Evolutionary conservation across 2,888 invertebrate genomes (phyloP).

Genomic region (Allacma fusca): DNA sequence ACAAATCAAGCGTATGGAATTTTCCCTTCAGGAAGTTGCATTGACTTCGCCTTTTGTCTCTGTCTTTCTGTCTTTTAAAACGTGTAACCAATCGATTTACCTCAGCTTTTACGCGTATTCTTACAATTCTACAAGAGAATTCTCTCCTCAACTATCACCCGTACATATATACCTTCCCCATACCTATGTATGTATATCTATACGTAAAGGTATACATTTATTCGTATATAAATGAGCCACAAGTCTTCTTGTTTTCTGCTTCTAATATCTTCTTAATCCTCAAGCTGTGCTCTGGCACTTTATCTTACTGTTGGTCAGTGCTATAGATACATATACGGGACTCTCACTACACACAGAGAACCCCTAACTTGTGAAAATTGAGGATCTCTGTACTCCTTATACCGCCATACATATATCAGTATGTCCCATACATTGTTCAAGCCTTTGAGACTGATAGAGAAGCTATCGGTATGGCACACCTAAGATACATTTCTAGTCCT

Average conservation of each 20-base stretch:
- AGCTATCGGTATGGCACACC: neutral
- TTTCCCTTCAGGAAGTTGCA: slow-evolving; percentile 45
- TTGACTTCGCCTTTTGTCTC: slow-evolving; percentile 46
- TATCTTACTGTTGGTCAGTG: no score
- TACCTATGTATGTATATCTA: neutral
- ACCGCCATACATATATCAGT: neutral
- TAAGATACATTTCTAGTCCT: neutral
- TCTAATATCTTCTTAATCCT: neutral
- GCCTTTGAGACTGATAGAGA: neutral
- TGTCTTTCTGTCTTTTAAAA: slow-evolving; percentile 43
- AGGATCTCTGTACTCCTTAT: no score
- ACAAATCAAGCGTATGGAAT: slow-evolving; percentile 45
- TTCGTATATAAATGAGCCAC: neutral
- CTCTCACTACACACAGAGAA: no score
- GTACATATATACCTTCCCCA: neutral
- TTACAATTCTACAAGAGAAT: slow-evolving; percentile 25
- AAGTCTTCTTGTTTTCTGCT: neutral
- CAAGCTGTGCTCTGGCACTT: no score
- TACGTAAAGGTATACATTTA: neutral
- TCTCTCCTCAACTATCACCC: slow-evolving; percentile 9
- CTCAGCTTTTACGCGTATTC: slow-evolving; percentile 39
- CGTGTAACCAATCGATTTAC: slow-evolving; percentile 44
- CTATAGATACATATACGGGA: no score
- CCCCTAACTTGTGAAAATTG: no score
- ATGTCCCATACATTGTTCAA: neutral